These are phyloP conservation scores for Anomalospiza imberbis DNA, from an alignment of 2,797 vertebrate genomes.

Conservation along the genomic window DNA sequence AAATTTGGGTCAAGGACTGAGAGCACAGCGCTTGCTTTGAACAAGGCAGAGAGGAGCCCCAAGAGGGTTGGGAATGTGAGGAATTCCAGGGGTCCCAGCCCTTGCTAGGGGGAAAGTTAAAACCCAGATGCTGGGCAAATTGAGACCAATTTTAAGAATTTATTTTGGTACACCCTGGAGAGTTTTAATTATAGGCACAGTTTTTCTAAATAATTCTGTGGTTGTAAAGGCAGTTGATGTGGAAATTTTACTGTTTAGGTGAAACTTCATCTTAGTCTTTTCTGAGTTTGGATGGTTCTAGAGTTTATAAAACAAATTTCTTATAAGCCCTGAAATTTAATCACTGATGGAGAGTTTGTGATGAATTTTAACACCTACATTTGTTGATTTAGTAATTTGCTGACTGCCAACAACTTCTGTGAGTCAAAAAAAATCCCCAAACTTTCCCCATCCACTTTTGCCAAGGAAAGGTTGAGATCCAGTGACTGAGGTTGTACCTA, in stretches of 20 bases:
- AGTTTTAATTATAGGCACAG: neutral
- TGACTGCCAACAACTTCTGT: neutral
- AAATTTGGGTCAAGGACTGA: neutral
- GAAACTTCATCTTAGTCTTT: neutral
- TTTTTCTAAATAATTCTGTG: neutral
- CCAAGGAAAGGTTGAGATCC: neutral
- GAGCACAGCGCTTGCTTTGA: accelerated
- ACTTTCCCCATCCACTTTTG: neutral
- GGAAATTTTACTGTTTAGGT: neutral
- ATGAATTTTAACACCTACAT: neutral
- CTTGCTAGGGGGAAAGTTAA: neutral
- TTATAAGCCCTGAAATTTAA: neutral
- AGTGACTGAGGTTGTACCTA: accelerated
- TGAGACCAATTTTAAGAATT: neutral
- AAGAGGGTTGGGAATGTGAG: neutral
- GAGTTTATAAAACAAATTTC: neutral
- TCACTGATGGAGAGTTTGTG: neutral
- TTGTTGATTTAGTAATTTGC: neutral
- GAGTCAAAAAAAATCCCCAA: neutral
- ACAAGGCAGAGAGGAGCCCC: neutral
- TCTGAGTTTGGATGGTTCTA: neutral
- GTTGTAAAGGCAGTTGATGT: neutral
- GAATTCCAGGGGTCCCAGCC: accelerated
- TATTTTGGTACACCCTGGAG: neutral
- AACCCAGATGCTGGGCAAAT: neutral